These are phyloP conservation scores for Microctenopoma steveboyesi DNA, from an alignment of 2,797 vertebrate genomes.

Conservation along the genomic window DNA sequence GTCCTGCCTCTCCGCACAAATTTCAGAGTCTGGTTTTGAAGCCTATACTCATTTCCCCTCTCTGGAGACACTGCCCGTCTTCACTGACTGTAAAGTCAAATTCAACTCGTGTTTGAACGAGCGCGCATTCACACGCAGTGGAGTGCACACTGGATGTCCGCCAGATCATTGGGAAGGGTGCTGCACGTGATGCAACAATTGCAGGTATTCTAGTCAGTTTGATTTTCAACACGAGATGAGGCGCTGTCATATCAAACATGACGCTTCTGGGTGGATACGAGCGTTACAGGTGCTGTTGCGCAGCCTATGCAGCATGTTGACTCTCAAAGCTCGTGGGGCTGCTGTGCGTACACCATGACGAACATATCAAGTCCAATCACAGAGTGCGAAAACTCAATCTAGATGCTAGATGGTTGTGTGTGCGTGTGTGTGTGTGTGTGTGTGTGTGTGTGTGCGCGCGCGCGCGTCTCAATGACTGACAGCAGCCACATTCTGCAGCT, in stretches of 20 bases:
- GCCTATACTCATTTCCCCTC: slow-evolving; percentile 10
- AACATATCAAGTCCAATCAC: slow-evolving; percentile 68
- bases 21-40: slow-evolving; percentile 16
- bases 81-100: not conserved
- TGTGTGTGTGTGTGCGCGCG: slow-evolving; percentile 9
- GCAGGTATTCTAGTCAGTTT: slow-evolving; percentile 4
- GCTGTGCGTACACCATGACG: slow-evolving; percentile 63
- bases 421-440: slow-evolving; percentile 9
- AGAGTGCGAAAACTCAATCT: slow-evolving; percentile 58
- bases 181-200: slow-evolving; percentile 10
- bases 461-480: slow-evolving; percentile 8
- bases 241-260: slow-evolving; percentile 22
- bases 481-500: slow-evolving; percentile 44
- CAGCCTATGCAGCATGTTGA: slow-evolving; percentile 49
- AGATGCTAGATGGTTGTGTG: slow-evolving; percentile 21
- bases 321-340: slow-evolving; percentile 32
- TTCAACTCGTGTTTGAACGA: slow-evolving; percentile 10
- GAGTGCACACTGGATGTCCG: not conserved
- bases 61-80: slow-evolving; percentile 14
- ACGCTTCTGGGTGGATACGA: slow-evolving; percentile 32
- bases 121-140: not conserved
- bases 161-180: not conserved
- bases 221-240: slow-evolving; percentile 13
- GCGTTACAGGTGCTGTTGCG: slow-evolving; percentile 59
- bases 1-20: slow-evolving; percentile 24